Conservation (phyloP, 2,888 invertebrate species). For the Agrochola lota region DNA sequence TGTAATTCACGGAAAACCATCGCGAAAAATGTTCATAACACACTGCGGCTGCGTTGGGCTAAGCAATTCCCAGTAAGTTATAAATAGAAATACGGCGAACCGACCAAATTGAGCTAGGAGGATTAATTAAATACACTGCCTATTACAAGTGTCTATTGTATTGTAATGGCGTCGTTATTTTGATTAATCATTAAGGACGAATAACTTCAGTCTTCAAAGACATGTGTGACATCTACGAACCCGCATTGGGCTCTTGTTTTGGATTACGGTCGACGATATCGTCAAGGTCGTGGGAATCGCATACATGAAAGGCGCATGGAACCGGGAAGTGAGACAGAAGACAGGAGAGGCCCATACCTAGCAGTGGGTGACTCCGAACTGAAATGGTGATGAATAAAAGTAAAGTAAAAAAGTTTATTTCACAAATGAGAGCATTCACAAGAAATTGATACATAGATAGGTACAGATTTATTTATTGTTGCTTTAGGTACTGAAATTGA, state of each 20-base stretch:
- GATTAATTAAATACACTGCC: slow-evolving; percentile 50
- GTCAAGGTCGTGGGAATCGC: neutral
- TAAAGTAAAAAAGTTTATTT: no score
- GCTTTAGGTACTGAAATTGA: no score
- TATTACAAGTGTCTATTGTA: slow-evolving; percentile 15
- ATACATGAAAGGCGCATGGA: neutral
- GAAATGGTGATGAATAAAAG: neutral
- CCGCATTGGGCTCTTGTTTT: neutral
- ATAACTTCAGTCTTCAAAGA: neutral
- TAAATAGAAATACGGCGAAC: slow-evolving; percentile 52
- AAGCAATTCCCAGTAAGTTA: slow-evolving; percentile 47
- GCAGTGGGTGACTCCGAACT: neutral
- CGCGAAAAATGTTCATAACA: slow-evolving; percentile 49
- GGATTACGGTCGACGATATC: neutral
- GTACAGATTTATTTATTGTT: no score
- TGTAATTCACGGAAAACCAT: slow-evolving; percentile 38
- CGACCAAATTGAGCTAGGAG: slow-evolving; percentile 45
- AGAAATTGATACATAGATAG: no score
- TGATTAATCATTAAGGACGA: neutral
- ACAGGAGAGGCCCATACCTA: neutral
- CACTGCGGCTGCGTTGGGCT: neutral
- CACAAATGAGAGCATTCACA: no score
- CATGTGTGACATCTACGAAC: neutral
- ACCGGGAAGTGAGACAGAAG: neutral
- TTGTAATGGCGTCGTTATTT: neutral